Evolutionary conservation across 1,140 invertebrate species (phyloP).

Genomic region (Druon quercuslanigerum): DNA sequence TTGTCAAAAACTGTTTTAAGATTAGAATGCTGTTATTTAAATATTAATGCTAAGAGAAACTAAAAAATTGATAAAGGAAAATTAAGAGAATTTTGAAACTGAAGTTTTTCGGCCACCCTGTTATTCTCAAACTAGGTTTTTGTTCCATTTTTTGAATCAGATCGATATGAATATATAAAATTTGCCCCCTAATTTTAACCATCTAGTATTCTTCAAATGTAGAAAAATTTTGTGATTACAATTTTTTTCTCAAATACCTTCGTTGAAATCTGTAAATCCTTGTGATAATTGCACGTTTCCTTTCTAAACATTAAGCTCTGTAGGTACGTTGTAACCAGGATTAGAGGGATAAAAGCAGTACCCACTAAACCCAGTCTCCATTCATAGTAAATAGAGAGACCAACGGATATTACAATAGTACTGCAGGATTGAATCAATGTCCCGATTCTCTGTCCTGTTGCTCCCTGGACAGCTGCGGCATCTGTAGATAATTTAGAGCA

Average conservation of each 20-base stretch:
- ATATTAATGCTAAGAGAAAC: too few relatives aligned
- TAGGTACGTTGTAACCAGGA: conserved; percentile 79
- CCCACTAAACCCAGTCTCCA: conserved; percentile 85
- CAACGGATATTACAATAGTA: conserved; percentile 79
- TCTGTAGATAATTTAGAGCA: conserved; percentile 84
- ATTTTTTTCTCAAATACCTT: conserved; percentile 62
- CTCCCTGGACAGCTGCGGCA: conserved; percentile 85
- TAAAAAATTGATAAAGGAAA: too few relatives aligned
- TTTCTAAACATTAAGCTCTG: conserved; percentile 79
- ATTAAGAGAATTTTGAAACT: too few relatives aligned
- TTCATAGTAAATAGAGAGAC: conserved; percentile 81
- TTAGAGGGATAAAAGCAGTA: conserved; percentile 81
- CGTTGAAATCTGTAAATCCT: conserved; percentile 79
- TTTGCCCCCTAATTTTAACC: too few relatives aligned
- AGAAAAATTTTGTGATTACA: too few relatives aligned
- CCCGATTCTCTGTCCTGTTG: conserved; percentile 84
- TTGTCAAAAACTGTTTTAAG: too few relatives aligned
- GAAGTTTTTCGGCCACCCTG: too few relatives aligned
- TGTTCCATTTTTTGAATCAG: too few relatives aligned
- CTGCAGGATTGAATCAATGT: conserved; percentile 82
- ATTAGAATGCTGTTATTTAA: too few relatives aligned
- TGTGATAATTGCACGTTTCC: conserved; percentile 78
- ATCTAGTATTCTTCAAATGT: too few relatives aligned
- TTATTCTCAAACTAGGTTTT: too few relatives aligned
- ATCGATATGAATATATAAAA: too few relatives aligned